These are phyloP conservation scores for Stegastes partitus DNA, from an alignment of 2,113 vertebrate genomes.

Conservation along the genomic window DNA sequence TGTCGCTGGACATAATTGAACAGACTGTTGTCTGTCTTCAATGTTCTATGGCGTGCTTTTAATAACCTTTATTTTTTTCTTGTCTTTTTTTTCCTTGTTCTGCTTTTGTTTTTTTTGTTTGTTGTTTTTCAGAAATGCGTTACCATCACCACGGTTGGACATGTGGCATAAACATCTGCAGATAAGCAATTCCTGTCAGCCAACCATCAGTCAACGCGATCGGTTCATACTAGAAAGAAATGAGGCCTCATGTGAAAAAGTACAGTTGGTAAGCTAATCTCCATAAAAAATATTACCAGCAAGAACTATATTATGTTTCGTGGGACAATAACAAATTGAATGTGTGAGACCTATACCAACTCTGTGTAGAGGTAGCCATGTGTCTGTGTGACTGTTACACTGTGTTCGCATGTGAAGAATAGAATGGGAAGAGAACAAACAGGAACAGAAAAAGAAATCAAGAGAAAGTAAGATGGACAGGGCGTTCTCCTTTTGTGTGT, in stretches of 20 bases:
- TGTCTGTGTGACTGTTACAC: constrained; percentile 10
- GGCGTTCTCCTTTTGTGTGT: constrained; percentile 44
- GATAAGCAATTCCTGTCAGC: no score
- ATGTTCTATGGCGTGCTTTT: no score
- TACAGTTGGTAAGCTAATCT: neutral
- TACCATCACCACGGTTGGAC: no score
- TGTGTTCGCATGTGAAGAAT: constrained; percentile 21
- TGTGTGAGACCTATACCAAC: neutral
- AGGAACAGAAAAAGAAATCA: constrained; percentile 52
- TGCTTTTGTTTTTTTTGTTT: no score
- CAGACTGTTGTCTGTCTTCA: no score
- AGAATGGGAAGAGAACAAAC: constrained; percentile 47
- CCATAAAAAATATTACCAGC: neutral
- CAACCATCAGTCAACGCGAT: no score
- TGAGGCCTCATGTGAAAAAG: neutral
- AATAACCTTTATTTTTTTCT: no score
- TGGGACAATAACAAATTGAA: constrained; percentile 12
- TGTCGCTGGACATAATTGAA: no score
- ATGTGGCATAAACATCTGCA: no score
- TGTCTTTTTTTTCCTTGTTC: no score
- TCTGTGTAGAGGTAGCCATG: constrained; percentile 10
- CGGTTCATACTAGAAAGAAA: no score
- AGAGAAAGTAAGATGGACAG: constrained; percentile 60
- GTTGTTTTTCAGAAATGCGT: no score
- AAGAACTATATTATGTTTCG: constrained; percentile 18